Conservation (phyloP, 2,888 invertebrate species). For the Tetragonula carbonaria region DNA sequence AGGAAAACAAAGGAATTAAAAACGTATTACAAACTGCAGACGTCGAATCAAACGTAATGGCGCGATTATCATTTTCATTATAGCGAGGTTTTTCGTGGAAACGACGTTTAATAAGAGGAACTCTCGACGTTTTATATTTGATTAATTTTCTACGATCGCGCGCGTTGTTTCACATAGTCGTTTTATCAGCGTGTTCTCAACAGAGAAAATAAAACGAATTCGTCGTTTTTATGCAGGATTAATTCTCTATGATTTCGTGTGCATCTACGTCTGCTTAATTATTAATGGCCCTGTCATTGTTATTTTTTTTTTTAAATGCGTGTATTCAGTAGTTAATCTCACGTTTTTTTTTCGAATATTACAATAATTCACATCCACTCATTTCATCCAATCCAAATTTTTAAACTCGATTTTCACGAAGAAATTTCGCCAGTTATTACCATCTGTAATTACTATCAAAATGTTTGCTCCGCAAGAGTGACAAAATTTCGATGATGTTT, state of each 20-base stretch:
- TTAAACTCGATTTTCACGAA: no score
- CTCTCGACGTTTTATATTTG: neutral
- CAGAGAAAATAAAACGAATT: neutral
- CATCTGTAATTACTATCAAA: no score
- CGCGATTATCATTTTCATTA: neutral
- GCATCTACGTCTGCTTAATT: neutral
- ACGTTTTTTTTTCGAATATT: no score
- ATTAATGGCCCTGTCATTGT: no score
- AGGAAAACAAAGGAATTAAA: neutral
- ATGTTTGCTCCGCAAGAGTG: no score
- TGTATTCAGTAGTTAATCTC: no score
- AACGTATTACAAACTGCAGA: neutral
- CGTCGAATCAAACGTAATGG: neutral
- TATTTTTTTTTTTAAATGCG: no score
- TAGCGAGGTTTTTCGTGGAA: neutral
- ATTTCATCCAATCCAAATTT: no score
- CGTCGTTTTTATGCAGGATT: neutral
- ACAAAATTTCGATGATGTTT: no score
- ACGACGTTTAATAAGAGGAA: neutral
- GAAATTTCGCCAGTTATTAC: no score
- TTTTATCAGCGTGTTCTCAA: no score
- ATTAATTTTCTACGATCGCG: neutral
- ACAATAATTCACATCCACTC: no score
- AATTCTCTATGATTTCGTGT: neutral
- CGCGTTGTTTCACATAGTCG: neutral